Base-by-base conservation (phyloP, 2,888 invertebrate genomes). In the Mythimna albipuncta region DNA sequence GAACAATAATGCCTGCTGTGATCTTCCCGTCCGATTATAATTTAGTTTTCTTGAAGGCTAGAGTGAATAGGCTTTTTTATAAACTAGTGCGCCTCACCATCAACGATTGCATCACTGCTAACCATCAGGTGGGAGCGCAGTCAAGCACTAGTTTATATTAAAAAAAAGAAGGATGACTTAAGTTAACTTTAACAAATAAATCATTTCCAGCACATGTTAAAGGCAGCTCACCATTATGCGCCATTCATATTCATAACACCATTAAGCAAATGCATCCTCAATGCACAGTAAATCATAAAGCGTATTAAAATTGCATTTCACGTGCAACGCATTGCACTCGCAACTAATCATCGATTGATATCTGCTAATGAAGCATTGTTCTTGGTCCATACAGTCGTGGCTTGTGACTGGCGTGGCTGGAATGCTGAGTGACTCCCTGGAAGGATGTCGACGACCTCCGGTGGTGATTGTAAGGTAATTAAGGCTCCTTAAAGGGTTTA, bases 321-420 rank as follows among this genome's bases (percentile, higher is more conserved):
- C 67, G 64, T 74, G 77, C 77, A 65, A 32, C 50, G 70, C 55
- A 44, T 13, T 79, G 73, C 81, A 67, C 65, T 69, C 11, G 57
- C 7, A 50, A 65, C 58, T 87, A 87, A 87, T 81, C 64, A 75
- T 69, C 72, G 75, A 84, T 87, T 84, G 77, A 61, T 75, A 79
- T 83, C 81, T 72, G 61, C 68, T 87, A 87, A 88, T 85, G 87
- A 85, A 69, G 77, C 72, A 88, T 88, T 88, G 88, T 88, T 82
- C 72, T 69, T 55, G 16, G 35, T 72, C 75, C 16, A 61, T 64
- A 68, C 63, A 44, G 62, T 52, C 13, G 2, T 62, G 32, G n/a
- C 26, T 21, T 57, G 58, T n/a, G n/a, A 7, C 41, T 61, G 61
- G 13, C 19, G 65, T 73, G 81, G 19, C 9, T 55, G 10, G 75